These are phyloP conservation scores for Yponomeuta malinellus DNA, from an alignment of 2,888 invertebrate genomes.

Conservation along the genomic window DNA sequence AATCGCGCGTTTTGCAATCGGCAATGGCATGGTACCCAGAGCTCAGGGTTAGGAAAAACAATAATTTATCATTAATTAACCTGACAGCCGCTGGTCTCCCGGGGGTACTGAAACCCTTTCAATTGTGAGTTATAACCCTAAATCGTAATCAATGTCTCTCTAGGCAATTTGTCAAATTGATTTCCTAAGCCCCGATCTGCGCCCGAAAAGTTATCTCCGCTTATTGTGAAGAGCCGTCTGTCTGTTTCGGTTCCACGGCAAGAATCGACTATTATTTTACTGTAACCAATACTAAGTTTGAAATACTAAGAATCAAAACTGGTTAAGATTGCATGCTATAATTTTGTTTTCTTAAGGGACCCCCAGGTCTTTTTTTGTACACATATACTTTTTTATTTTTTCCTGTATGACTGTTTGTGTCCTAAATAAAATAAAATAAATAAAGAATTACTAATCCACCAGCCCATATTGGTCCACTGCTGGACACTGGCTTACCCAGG, in stretches of 20 bases:
- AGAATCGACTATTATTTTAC: too few species aligned
- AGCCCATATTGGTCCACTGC: not conserved
- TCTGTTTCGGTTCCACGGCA: not conserved
- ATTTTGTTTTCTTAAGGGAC: too few species aligned
- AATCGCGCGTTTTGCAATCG: too few species aligned
- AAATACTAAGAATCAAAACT: too few species aligned
- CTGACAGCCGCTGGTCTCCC: conserved; percentile 43
- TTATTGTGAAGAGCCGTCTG: not conserved
- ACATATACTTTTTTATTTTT: too few species aligned
- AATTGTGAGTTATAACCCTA: conserved; percentile 72
- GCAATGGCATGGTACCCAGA: not conserved
- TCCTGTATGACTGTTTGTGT: too few species aligned
- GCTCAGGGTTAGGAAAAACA: conserved; percentile 41
- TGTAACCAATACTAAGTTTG: too few species aligned
- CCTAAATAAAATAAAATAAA: too few species aligned
- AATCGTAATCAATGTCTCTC: conserved; percentile 68
- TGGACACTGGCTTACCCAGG: too few species aligned
- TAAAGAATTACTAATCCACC: not conserved
- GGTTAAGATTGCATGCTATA: too few species aligned
- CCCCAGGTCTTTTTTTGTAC: too few species aligned
- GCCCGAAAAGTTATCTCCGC: conserved; percentile 46
- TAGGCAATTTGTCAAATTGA: conserved; percentile 70
- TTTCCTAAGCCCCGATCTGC: conserved; percentile 57
- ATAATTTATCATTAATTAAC: conserved; percentile 67
- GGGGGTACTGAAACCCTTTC: conserved; percentile 59